Conservation (phyloP, 2,113 vertebrate species). For the Podocnemis expansa region DNA sequence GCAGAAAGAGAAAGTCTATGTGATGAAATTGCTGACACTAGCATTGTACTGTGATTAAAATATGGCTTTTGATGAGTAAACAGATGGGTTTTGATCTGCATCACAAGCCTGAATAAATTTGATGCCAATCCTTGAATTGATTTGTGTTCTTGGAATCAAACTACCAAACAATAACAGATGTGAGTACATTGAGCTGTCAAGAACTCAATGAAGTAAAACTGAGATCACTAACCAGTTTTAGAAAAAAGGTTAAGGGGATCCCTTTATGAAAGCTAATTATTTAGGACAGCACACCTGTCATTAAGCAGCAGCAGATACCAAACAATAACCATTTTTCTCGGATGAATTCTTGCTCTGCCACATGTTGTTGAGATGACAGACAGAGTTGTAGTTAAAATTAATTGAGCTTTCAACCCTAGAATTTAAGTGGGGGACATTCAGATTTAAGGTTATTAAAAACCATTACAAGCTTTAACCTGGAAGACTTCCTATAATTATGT, state of each 20-base stretch:
- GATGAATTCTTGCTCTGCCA: constrained; percentile 55
- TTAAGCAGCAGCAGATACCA: constrained; percentile 57
- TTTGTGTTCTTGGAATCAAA: constrained; percentile 73
- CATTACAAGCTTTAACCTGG: neutral
- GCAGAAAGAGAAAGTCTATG: constrained; percentile 12
- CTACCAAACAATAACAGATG: constrained; percentile 75
- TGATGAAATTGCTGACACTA: constrained; percentile 18
- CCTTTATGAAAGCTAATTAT: constrained; percentile 72
- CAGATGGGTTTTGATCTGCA: constrained; percentile 77
- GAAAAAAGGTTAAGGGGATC: constrained; percentile 63
- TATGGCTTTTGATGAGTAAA: constrained; percentile 76
- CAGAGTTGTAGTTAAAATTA: constrained; percentile 49
- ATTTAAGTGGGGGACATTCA: neutral
- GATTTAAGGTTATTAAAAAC: constrained; percentile 32
- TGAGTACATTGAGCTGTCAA: constrained; percentile 77
- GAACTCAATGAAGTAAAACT: constrained; percentile 76
- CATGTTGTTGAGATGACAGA: constrained; percentile 56
- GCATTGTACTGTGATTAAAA: constrained; percentile 44
- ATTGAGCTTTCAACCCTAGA: constrained; percentile 47
- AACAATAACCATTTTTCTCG: constrained; percentile 50
- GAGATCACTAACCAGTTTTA: constrained; percentile 65
- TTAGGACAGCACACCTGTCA: constrained; percentile 71
- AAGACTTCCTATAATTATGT: neutral
- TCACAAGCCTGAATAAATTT: constrained; percentile 64
- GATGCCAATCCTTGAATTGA: constrained; percentile 71